phyloP scores from a whole-genome alignment of 1,140 invertebrate species.

The Philotrypesis tridentata region DNA sequence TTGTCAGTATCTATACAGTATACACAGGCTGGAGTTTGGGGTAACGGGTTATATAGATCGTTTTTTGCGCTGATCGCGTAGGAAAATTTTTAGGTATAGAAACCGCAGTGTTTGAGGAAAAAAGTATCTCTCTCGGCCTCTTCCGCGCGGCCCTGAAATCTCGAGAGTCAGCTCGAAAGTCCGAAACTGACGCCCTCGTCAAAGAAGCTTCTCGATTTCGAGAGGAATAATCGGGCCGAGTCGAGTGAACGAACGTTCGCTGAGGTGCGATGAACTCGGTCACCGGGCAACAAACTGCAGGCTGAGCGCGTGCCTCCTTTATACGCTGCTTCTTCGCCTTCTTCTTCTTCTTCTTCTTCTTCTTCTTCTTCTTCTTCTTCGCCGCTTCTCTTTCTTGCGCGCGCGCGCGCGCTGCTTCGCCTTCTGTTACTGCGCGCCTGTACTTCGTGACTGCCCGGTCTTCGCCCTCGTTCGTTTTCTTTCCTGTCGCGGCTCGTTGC shows the following conservation, averaged over 20 bases:
- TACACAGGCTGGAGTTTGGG: too few relatives aligned
- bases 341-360: conserved; percentile 19
- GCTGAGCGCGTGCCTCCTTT: conserved; percentile 54
- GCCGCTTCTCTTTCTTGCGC: background rate
- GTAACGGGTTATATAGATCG: background rate
- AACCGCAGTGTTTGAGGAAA: too few relatives aligned
- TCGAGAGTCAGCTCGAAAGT: too few relatives aligned
- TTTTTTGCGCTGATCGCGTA: too few relatives aligned
- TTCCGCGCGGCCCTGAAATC: background rate
- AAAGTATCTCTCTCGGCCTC: too few relatives aligned
- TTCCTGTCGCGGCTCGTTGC: background rate
- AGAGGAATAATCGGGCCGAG: conserved; percentile 62
- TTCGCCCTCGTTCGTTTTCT: conserved; percentile 17
- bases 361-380: too few relatives aligned
- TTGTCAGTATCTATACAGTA: background rate
- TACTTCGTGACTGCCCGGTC: conserved; percentile 7
- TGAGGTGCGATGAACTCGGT: conserved; percentile 73
- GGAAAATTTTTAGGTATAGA: too few relatives aligned
- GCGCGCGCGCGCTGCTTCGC: background rate
- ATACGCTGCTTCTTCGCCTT: conserved; percentile 50
- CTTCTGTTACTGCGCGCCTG: background rate
- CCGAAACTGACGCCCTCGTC: background rate
- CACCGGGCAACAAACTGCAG: conserved; percentile 74
- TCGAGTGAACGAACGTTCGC: conserved; percentile 46
- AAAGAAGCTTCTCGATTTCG: conserved; percentile 71